Evolutionary conservation across 2,888 invertebrate species (phyloP), one percentile per base, ranked within the genome.

Genomic region (Germaria angustata): DNA sequence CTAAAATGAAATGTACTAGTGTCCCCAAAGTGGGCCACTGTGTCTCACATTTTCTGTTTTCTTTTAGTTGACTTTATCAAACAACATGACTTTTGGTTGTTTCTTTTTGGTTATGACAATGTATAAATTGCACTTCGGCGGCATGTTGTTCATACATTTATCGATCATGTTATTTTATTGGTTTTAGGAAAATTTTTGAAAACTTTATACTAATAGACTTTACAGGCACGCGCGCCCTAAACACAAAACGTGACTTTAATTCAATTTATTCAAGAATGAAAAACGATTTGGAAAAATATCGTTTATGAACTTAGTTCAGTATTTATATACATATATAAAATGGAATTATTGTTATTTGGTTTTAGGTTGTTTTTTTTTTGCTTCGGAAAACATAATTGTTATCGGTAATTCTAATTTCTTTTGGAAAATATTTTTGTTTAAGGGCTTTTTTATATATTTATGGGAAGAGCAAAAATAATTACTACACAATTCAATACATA

Each of bases 161-260:
- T 53, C 65, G 73, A 63, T 55, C 28, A 32, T 72, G 53, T 36
- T 55, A 32, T 72, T 72, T 65, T 66, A 75, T 66, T 65, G 28
- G 17, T 61, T 49, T 66, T 28, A 9, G 20, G 57, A 81, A 68
- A 63, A 61, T 32, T 20, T 39, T 24, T 17, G 1, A n/a, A 66
- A 53, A 51, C 7, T 41, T 36, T 22, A 20, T 55, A 53, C 71
- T 76, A 44, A 66, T 72, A 68, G 66, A 57, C 44, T 65, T 68
- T 68, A 65, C 36, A 44, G 78, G 79, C 84, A 84, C 84, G 84
- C 84, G 84, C 80, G 84, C 81, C 81, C 78, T 84, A 80, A 81
- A 77, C 81, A 81, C 71, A 84, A 84, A 84, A 84, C 84, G 84
- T 84, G 84, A 84, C 84, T 84, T 82, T 75, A 82, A 73, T 79